A percentile compares a stretch with the other conserved stretches of the same genome.
Evolutionary conservation across 2,113 vertebrate genomes (phyloP).

Genomic region (Fregata magnificens): DNA sequence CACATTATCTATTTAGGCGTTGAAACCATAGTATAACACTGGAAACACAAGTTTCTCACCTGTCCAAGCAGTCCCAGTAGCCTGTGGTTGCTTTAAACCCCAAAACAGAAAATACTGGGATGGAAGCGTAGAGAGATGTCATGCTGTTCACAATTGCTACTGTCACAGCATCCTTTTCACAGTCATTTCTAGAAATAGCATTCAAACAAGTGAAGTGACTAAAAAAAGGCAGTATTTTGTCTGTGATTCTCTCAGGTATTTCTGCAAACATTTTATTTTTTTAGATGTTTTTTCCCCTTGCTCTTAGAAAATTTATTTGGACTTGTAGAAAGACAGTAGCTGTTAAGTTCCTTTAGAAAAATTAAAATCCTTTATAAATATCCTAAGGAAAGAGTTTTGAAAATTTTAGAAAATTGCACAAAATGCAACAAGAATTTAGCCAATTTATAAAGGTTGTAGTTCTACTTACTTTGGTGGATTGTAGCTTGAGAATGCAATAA

Average conservation of each 20-base stretch:
- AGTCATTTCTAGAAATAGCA: slow-evolving; percentile 83
- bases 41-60: slow-evolving; percentile 59
- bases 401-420: neutral
- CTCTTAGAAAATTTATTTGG: neutral
- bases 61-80: slow-evolving; percentile 75
- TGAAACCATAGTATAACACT: neutral
- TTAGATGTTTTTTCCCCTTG: neutral
- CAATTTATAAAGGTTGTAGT: neutral
- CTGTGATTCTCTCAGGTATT: neutral
- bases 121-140: slow-evolving; percentile 89
- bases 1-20: neutral
- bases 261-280: neutral
- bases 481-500: slow-evolving; percentile 92
- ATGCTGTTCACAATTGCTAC: slow-evolving; percentile 87
- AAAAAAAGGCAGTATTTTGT: neutral
- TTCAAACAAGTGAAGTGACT: neutral
- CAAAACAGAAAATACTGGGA: slow-evolving; percentile 88
- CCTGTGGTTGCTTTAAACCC: slow-evolving; percentile 88
- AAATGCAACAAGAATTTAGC: neutral
- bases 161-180: slow-evolving; percentile 83
- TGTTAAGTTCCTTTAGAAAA: neutral
- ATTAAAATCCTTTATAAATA: neutral
- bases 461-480: slow-evolving; percentile 80
- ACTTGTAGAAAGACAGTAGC: neutral
- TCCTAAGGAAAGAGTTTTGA: neutral